Evolutionary conservation across 2,888 invertebrate species (phyloP), one percentile per base, ranked within the genome.

Genomic region (Cataglyphis rosenhaueri): DNA sequence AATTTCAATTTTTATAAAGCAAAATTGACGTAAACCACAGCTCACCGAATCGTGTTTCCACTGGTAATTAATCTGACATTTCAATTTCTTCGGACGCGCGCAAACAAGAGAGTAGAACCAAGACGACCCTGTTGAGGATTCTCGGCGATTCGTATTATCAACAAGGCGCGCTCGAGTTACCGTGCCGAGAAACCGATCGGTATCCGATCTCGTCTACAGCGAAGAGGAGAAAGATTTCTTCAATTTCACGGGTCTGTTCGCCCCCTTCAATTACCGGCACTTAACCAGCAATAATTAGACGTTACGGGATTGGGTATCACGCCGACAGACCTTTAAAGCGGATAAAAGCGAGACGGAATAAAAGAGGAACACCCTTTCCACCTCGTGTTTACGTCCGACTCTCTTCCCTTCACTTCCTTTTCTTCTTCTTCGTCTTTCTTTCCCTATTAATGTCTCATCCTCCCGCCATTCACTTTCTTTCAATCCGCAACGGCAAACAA

Each of bases 231-330:
- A 52, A 79, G 92, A 90, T 93, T 93, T 92, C 92, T 92, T 91
- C 91, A 92, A 94, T 94, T 94, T 93, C 92, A 93, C 92, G 92
- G 92, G 86, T 90, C 91, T 87, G 91, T 92, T 91, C 91, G 86
- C 89, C 89, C 90, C 88, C 92, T 91, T 91, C 93, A 93, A 94
- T 93, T 93, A 93, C 91, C 90, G 87, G 88, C 92, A 92, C 93
- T 93, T 93, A 93, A 92, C 91, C 91, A 89, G 92, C 91, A 92
- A 94, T 93, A 93, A 94, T 94, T 94, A 94, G 93, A 93, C 91
- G 89, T 88, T 84, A 86, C 88, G 55, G 90, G 89, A 92, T 93
- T 91, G 92, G 89, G 87, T 91, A 90, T 90, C 91, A 85, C 89
- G 86, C 86, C 82, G 87, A 48, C 88, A 87, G 86, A 87, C 87